Conservation (phyloP, 2,888 invertebrate species). For the Ellobium chinense region DNA sequence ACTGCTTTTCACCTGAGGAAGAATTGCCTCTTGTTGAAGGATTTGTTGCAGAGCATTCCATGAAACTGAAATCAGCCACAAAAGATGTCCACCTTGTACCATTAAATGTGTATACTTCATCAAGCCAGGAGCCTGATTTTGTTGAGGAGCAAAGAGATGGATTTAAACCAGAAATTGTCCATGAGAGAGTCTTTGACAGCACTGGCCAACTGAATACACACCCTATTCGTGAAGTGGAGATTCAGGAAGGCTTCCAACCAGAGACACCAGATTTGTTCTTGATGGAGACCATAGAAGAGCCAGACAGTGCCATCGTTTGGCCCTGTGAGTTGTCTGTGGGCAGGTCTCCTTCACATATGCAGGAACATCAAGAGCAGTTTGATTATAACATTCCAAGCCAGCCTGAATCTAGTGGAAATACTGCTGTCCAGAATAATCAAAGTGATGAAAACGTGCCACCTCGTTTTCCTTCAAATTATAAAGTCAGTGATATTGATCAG, state of each 20-base stretch:
- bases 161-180: constrained; percentile 38
- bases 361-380: constrained; percentile 1
- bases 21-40: constrained; percentile 26
- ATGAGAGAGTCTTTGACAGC: neutral
- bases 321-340: constrained; percentile 43
- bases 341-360: constrained; percentile 19
- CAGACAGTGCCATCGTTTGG: constrained; percentile 36
- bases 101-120: neutral
- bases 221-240: constrained; percentile 35
- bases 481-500: neutral
- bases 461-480: neutral
- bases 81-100: neutral
- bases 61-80: neutral
- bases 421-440: neutral
- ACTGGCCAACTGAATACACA: constrained; percentile 16
- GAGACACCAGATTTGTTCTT: constrained; percentile 40
- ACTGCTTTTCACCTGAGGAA: constrained; percentile 30
- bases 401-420: neutral
- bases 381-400: constrained; percentile 16
- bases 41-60: constrained; percentile 40
- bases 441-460: neutral
- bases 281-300: constrained; percentile 35
- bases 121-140: constrained; percentile 34
- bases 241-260: constrained; percentile 49
- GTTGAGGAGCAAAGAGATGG: constrained; percentile 39